Conservation (phyloP, 2,888 invertebrate species). For the Slavum lentiscoides region DNA sequence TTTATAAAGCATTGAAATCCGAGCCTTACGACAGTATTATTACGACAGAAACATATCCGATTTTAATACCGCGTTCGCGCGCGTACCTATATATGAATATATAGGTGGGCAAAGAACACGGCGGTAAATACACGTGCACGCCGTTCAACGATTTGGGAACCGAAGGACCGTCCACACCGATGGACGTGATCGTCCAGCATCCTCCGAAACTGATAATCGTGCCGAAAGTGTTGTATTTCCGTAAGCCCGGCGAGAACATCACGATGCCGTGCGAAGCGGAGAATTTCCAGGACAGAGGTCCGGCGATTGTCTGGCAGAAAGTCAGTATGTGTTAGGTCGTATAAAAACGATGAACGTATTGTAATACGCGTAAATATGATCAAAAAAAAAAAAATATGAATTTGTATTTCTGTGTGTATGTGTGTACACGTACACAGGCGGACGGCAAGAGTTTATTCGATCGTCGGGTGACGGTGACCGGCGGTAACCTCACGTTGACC, state of each 20-base stretch:
- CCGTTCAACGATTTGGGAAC: slow-evolving; percentile 88
- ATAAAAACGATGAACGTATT: too few relatives aligned
- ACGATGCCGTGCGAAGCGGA: slow-evolving; percentile 80
- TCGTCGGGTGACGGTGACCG: slow-evolving; percentile 70
- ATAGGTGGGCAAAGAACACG: slow-evolving; percentile 78
- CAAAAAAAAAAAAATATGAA: too few relatives aligned
- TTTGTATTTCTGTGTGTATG: too few relatives aligned
- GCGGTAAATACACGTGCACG: slow-evolving; percentile 87
- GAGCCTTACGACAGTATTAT: too few relatives aligned
- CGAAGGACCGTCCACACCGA: slow-evolving; percentile 79
- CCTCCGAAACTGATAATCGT: slow-evolving; percentile 81
- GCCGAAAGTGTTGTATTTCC: slow-evolving; percentile 82
- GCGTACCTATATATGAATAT: background rate
- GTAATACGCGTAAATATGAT: too few relatives aligned
- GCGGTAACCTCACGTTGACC: slow-evolving; percentile 81
- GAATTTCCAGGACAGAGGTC: slow-evolving; percentile 64
- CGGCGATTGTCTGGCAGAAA: slow-evolving; percentile 71
- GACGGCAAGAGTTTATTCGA: slow-evolving; percentile 73
- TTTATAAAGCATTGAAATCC: too few relatives aligned
- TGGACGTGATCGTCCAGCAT: slow-evolving; percentile 81
- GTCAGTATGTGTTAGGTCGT: slow-evolving; percentile 60
- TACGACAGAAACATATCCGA: too few relatives aligned
- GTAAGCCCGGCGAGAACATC: slow-evolving; percentile 77
- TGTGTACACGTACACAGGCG: slow-evolving; percentile 63
- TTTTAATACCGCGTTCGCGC: background rate